phyloP scores from a whole-genome alignment of 2,797 vertebrate genomes.

The Florisuga fusca region DNA sequence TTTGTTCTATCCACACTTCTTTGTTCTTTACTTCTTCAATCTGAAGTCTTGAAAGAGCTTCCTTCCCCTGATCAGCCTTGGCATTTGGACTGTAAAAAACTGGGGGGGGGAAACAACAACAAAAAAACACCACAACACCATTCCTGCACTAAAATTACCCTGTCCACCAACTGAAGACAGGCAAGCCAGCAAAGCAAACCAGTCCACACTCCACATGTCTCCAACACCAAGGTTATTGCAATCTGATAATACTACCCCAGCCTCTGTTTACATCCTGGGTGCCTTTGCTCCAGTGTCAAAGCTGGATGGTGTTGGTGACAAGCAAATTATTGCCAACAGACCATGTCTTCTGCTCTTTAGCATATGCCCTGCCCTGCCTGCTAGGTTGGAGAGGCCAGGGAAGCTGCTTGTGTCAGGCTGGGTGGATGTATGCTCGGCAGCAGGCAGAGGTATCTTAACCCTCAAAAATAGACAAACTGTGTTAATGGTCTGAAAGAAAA shows the following conservation, averaged over 20 bases:
- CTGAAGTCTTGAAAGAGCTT: not conserved
- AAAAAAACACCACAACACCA: not conserved
- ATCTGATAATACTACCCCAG: not conserved
- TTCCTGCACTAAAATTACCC: not conserved
- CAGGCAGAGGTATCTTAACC: not conserved
- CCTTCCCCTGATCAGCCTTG: not conserved
- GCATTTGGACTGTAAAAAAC: not conserved
- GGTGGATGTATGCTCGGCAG: not conserved
- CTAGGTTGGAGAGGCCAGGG: not conserved
- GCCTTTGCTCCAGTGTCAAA: not conserved
- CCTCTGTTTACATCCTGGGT: not conserved
- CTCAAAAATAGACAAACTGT: not conserved
- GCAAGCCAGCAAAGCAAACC: not conserved
- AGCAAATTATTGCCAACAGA: not conserved
- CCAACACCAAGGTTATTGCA: not conserved
- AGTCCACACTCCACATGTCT: rapidly evolving
- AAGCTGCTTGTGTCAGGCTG: not conserved
- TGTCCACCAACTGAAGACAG: not conserved
- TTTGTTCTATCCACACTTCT: not conserved
- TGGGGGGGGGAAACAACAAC: too few species aligned
- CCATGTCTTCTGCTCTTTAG: not conserved
- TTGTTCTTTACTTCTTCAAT: not conserved
- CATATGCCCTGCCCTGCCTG: not conserved
- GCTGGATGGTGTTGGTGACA: not conserved
- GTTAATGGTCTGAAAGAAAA: not conserved